Percentiles rank a stretch among this genome's conserved stretches.
These are phyloP conservation scores for Meriones psammophilus DNA, from an alignment of 2,797 vertebrate genomes.

Conservation along the genomic window DNA sequence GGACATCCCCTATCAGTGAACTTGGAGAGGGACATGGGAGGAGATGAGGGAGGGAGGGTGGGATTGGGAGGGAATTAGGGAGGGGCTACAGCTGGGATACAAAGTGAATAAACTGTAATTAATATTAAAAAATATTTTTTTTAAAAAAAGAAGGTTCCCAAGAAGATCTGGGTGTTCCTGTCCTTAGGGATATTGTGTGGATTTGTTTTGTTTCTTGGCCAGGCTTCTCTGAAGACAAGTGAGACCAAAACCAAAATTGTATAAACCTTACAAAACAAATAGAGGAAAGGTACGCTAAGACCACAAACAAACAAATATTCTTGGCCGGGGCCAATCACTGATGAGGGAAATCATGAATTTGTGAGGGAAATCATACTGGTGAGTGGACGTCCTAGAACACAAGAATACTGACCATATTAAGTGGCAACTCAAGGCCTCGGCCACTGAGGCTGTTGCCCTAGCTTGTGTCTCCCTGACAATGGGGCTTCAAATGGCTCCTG, in stretches of 20 bases:
- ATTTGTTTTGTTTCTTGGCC: background rate
- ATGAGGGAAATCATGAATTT: background rate
- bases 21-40: too few species aligned
- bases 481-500: background rate
- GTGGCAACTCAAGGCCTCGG: background rate
- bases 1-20: too few species aligned
- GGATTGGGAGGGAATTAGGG: too few species aligned
- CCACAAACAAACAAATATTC: background rate
- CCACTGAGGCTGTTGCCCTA: background rate
- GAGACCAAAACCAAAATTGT: slow-evolving; percentile 7
- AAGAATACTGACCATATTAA: background rate
- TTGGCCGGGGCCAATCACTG: background rate
- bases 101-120: too few species aligned
- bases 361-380: background rate
- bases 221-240: background rate
- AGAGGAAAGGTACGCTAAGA: background rate
- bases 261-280: background rate
- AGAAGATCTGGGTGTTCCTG: background rate
- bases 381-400: background rate
- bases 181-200: background rate
- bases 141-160: background rate
- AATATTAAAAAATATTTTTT: too few species aligned
- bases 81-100: too few species aligned
- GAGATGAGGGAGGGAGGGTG: too few species aligned
- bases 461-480: background rate